These are phyloP conservation scores for Lottia scabra DNA, from an alignment of 2,888 invertebrate genomes.

Conservation along the genomic window DNA sequence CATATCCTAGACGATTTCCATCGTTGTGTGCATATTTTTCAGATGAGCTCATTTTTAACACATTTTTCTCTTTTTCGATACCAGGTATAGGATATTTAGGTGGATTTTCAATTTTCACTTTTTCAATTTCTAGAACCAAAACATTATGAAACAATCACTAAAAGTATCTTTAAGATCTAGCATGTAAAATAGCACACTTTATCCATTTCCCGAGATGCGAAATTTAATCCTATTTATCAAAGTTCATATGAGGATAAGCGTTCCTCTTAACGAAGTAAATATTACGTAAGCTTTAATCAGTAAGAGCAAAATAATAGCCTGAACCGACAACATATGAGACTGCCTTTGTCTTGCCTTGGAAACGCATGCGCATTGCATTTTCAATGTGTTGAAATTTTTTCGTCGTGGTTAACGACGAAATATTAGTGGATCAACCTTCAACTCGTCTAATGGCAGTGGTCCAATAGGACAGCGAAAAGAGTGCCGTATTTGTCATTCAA, in stretches of 20 bases:
- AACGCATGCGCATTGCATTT: slow-evolving; percentile 19
- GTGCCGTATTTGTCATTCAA: slow-evolving; percentile 20
- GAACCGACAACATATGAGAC: slow-evolving; percentile 11
- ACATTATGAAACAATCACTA: neutral
- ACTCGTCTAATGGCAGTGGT: slow-evolving; percentile 6
- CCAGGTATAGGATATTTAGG: slow-evolving; percentile 18
- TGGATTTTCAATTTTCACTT: slow-evolving; percentile 21
- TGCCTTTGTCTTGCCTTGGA: slow-evolving; percentile 12
- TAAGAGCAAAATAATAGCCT: slow-evolving; percentile 19
- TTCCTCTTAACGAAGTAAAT: slow-evolving; percentile 22
- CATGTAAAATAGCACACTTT: no score
- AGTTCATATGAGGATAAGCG: neutral
- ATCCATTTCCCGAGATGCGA: no score
- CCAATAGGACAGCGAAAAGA: slow-evolving; percentile 20
- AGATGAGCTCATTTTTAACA: slow-evolving; percentile 22
- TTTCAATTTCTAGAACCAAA: slow-evolving; percentile 18
- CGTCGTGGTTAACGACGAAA: slow-evolving; percentile 8
- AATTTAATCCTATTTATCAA: neutral
- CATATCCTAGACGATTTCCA: slow-evolving; percentile 10
- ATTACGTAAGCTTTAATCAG: slow-evolving; percentile 26
- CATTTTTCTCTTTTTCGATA: slow-evolving; percentile 21
- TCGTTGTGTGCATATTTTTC: slow-evolving; percentile 25
- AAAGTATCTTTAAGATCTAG: no score
- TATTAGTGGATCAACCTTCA: slow-evolving; percentile 5
- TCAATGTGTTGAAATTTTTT: slow-evolving; percentile 19